These are phyloP conservation scores for Monopterus albus DNA, from an alignment of 2,113 vertebrate species.

Conservation along the genomic window DNA sequence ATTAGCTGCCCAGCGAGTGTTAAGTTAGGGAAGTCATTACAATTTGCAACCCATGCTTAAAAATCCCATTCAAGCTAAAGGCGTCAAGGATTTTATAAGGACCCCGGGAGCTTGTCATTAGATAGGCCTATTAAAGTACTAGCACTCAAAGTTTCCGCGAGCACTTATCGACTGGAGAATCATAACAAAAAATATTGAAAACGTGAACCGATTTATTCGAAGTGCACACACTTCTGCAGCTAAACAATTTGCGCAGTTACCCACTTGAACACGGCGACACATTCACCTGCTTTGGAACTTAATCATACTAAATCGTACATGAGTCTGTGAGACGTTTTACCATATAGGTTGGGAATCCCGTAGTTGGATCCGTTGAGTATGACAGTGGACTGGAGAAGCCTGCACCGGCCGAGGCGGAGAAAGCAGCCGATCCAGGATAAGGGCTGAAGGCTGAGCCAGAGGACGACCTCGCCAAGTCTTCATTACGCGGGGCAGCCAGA, in stretches of 20 bases:
- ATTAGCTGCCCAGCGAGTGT: slow-evolving; percentile 54
- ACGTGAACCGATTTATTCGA: no score
- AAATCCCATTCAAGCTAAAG: slow-evolving; percentile 50
- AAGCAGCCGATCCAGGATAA: slow-evolving; percentile 96
- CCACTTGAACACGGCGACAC: background rate
- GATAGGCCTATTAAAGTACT: slow-evolving; percentile 5
- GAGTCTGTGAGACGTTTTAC: slow-evolving; percentile 79
- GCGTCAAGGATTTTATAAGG: slow-evolving; percentile 27
- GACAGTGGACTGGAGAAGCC: slow-evolving; percentile 94
- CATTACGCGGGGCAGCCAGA: slow-evolving; percentile 92
- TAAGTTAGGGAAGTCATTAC: slow-evolving; percentile 42
- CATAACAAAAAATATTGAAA: background rate
- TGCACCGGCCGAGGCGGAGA: slow-evolving; percentile 89
- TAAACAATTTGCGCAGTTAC: background rate
- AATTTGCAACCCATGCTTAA: slow-evolving; percentile 45
- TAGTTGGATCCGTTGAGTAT: slow-evolving; percentile 90
- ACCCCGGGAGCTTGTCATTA: slow-evolving; percentile 15
- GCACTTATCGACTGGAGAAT: slow-evolving; percentile 1
- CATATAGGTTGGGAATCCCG: slow-evolving; percentile 98
- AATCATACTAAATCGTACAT: background rate
- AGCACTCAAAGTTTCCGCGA: slow-evolving; percentile 36
- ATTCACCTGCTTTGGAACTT: background rate
- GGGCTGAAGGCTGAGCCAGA: slow-evolving; percentile 98
- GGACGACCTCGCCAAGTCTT: slow-evolving; percentile 94
- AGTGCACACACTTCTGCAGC: no score